Base-by-base conservation (phyloP, 2,888 invertebrate species). In the Cephus runcator region DNA sequence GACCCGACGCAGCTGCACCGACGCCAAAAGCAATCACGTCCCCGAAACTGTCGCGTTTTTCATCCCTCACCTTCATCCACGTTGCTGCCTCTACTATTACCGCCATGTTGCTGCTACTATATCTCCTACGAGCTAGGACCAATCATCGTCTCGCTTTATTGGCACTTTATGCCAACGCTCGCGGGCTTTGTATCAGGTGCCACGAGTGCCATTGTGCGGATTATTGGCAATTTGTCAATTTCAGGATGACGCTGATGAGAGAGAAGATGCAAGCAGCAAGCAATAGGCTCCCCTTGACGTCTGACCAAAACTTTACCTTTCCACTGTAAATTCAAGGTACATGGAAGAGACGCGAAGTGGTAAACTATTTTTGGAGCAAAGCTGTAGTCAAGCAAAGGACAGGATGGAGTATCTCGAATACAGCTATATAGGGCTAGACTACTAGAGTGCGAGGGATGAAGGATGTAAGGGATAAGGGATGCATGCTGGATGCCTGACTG, bases 11-110 rank as follows among this genome's bases (percentile, higher is more conserved):
- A 84, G 85, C 81, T 85, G 85, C 77, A 69, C 80, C 76, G 79
- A 81, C 76, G 75, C 79, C 82, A 74, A 81, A 83, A 82, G 81
- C 84, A 83, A 85, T 85, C 85, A 84, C 75, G 76, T 34, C 75
- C 77, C 76, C 76, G 77, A 79, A 75, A 76, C 76, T 78, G 80
- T 68, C 74, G 73, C 77, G 79, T 83, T 84, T 83, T 83, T 84
- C 82, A 83, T 80, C 76, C 79, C 77, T 73, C 75, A 40, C 73
- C 36, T 76, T 68, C 15, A 40, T 15, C 40, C 40, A 15, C 40
- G 40, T 15, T 40, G 15, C 40, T 40, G 40, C 15, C 15, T 15
- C 40, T 1, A 40, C 40, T 40, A 40, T 40, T 40, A 15, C 40
- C 40, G 40, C 15, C 40, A 40, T 40, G 40, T 40, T 40, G 40